Conservation (phyloP, 2,888 invertebrate species). For the Flexamia atlantica region DNA sequence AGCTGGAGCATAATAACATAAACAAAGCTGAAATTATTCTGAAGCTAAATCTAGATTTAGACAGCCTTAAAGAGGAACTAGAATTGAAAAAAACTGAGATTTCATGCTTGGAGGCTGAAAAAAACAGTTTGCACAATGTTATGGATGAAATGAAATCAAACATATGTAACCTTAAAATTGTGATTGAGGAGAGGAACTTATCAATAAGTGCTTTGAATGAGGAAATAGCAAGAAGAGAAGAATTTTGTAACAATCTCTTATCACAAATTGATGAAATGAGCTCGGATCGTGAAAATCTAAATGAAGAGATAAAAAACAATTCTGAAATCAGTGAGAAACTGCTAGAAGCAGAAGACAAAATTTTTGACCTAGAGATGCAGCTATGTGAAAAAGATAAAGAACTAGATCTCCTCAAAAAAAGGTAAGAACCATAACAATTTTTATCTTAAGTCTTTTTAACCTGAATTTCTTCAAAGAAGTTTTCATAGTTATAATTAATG, state of each 20-base stretch:
- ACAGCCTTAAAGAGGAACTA: conserved; percentile 31
- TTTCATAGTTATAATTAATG: too few species aligned
- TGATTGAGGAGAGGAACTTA: neutral
- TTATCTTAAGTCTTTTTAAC: too few species aligned
- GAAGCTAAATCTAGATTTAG: conserved; percentile 42
- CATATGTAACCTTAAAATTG: neutral
- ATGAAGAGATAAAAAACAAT: conserved; percentile 16
- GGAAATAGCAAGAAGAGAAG: neutral
- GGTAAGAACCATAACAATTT: neutral
- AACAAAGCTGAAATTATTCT: conserved; percentile 47
- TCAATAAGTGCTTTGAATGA: conserved; percentile 14
- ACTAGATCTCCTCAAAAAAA: neutral
- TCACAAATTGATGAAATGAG: neutral
- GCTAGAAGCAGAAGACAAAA: conserved; percentile 16
- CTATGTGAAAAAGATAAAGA: neutral
- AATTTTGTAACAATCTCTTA: neutral
- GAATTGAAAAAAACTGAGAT: neutral
- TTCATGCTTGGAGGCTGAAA: conserved; percentile 33
- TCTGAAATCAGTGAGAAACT: neutral
- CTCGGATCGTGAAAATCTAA: neutral
- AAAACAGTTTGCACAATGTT: conserved; percentile 7
- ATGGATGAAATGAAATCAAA: neutral
- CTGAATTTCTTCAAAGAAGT: too few species aligned
- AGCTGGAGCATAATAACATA: conserved; percentile 33
- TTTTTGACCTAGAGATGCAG: neutral